phyloP scores from a whole-genome alignment of 2,888 invertebrate species.

The Rhaphigaster nebulosa region DNA sequence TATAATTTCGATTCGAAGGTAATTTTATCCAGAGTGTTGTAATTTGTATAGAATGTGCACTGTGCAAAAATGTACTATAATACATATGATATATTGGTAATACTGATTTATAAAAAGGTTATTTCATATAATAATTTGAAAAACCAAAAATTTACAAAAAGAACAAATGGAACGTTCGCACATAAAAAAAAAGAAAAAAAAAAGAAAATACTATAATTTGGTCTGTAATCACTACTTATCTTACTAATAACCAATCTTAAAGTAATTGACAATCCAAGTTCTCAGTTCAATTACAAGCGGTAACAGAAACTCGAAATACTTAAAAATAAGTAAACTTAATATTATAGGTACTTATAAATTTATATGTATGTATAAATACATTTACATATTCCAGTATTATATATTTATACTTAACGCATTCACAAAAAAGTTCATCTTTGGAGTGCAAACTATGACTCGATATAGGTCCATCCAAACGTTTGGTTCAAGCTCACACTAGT shows the following conservation, averaged over 20 bases:
- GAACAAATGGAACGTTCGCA: slow-evolving; percentile 30
- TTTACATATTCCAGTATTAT: slow-evolving; percentile 61
- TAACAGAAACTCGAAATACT: slow-evolving; percentile 61
- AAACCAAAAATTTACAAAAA: slow-evolving; percentile 32
- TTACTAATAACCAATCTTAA: slow-evolving; percentile 58
- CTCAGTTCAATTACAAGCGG: slow-evolving; percentile 65
- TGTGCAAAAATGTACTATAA: slow-evolving; percentile 63
- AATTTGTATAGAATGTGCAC: slow-evolving; percentile 62
- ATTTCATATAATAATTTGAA: slow-evolving; percentile 55
- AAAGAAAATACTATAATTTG: slow-evolving; percentile 57
- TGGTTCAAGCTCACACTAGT: slow-evolving; percentile 31
- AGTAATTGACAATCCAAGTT: slow-evolving; percentile 64
- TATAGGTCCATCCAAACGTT: slow-evolving; percentile 60
- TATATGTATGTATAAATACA: slow-evolving; percentile 60
- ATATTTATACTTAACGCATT: slow-evolving; percentile 61
- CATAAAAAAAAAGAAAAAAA: slow-evolving; percentile 46
- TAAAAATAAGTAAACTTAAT: slow-evolving; percentile 62
- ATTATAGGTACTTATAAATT: slow-evolving; percentile 62
- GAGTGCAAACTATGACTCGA: slow-evolving; percentile 62
- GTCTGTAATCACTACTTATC: slow-evolving; percentile 56
- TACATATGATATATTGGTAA: slow-evolving; percentile 60
- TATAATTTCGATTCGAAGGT: slow-evolving; percentile 46
- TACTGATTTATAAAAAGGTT: slow-evolving; percentile 58
- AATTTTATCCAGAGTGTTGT: slow-evolving; percentile 53
- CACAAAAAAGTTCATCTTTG: slow-evolving; percentile 61